A percentile compares a stretch with the other conserved stretches of the same genome.
phyloP scores from a whole-genome alignment of 2,888 invertebrate genomes.

The Brachyptera putata region DNA sequence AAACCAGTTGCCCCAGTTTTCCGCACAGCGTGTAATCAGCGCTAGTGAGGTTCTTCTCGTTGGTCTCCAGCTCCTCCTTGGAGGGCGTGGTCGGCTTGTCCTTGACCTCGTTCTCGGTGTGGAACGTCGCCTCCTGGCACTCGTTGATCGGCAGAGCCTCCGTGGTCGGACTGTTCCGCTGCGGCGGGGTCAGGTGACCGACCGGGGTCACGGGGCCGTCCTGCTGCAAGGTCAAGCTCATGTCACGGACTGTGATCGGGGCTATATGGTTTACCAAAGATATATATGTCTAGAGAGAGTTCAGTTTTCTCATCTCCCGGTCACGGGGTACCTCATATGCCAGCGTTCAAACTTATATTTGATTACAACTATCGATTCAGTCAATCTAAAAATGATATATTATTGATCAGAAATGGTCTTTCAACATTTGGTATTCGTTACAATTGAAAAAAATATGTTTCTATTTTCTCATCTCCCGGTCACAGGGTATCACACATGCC shows the following conservation, averaged over 20 bases:
- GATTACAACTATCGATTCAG: too few relatives aligned
- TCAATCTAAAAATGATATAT: too few relatives aligned
- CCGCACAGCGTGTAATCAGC: constrained; percentile 41
- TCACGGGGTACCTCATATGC: too few relatives aligned
- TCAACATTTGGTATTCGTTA: too few relatives aligned
- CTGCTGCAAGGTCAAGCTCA: constrained; percentile 16
- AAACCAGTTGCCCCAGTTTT: constrained; percentile 81
- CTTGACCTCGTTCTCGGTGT: constrained; percentile 36
- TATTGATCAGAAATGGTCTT: too few relatives aligned
- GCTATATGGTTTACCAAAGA: too few relatives aligned
- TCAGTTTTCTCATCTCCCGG: too few relatives aligned
- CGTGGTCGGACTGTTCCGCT: constrained; percentile 39
- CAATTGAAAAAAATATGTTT: too few relatives aligned
- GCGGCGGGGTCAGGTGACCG: constrained; percentile 42
- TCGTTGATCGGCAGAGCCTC: constrained; percentile 35
- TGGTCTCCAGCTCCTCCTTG: constrained; percentile 55
- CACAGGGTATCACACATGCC: too few relatives aligned
- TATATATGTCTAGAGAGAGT: too few relatives aligned
- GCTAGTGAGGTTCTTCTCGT: constrained; percentile 52
- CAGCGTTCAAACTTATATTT: too few relatives aligned
- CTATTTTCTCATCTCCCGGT: too few relatives aligned
- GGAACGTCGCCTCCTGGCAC: constrained; percentile 32
- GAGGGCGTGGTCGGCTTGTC: constrained; percentile 45
- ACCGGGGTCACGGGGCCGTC: constrained; percentile 43
- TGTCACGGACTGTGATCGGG: not conserved